Evolutionary conservation across 2,888 invertebrate genomes (phyloP).

Genomic region (Hypselothyrea guttata): DNA sequence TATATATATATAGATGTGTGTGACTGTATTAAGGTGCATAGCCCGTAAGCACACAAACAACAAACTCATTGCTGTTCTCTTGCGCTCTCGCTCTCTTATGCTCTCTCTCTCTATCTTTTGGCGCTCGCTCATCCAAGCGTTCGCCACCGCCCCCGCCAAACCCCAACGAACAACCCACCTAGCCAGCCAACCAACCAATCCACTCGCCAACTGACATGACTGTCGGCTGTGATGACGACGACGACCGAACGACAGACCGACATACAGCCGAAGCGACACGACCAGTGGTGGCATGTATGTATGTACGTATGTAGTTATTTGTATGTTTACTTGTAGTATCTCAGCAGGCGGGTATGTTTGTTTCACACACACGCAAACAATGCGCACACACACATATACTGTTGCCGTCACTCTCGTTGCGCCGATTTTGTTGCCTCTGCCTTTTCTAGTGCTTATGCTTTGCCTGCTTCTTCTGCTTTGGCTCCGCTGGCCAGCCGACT

Average conservation of each 20-base stretch:
- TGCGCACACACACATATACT: conserved; percentile 47
- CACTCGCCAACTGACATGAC: conserved; percentile 52
- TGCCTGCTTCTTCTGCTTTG: conserved; percentile 31
- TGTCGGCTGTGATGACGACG: conserved; percentile 25
- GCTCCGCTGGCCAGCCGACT: conserved; percentile 65
- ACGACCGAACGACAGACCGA: conserved; percentile 31
- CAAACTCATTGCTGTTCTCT: conserved; percentile 31
- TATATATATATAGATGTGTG: conserved; percentile 11
- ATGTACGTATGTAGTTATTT: conserved; percentile 45
- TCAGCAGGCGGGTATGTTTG: conserved; percentile 60
- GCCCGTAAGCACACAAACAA: conserved; percentile 51
- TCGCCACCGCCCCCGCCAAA: conserved; percentile 26
- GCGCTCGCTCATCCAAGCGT: conserved; percentile 48
- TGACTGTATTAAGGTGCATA: conserved; percentile 51
- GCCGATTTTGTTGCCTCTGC: conserved; percentile 46
- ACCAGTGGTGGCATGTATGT: conserved; percentile 54
- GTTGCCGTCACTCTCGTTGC: conserved; percentile 53
- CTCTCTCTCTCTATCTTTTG: conserved; percentile 35
- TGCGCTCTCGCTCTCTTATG: conserved; percentile 8
- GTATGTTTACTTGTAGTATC: conserved; percentile 67
- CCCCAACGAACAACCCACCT: conserved; percentile 23
- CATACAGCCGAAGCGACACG: conserved; percentile 40
- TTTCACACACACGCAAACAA: conserved; percentile 53
- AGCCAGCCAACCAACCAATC: conserved; percentile 39
- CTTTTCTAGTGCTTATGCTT: conserved; percentile 40